Base-by-base conservation (phyloP, 1,140 invertebrate species). In the Brachionus rubens region DNA sequence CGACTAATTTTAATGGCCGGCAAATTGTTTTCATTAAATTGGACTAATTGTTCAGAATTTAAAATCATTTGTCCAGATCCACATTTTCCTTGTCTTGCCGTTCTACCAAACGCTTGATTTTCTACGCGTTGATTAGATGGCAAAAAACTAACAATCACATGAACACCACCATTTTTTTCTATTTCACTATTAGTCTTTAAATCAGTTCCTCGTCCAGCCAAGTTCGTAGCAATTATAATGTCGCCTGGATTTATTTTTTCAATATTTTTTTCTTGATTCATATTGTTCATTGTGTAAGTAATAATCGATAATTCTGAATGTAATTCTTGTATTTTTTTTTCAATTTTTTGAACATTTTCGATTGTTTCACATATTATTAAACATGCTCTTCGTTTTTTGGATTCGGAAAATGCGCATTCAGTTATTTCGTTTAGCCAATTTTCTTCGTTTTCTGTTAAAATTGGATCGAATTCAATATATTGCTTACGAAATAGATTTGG, bases 121-220 rank as follows among this genome's bases (percentile, higher is more conserved):
- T 83, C 80, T 5, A 85, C 78, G 28, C 84, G 76, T 10, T 65
- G 67, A 50, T 84, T 85, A 12, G 76, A 78, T 1, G 84, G 82
- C 26, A 84, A 76, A 76, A 81, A 84, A 10, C 81, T 79, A 0
- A 84, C 65, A 75, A 79, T 79, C 1, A 85, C 83, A 75, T 85
- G 84, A 3, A 85, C 75, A 5, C 84, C 84, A 46, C 83, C 83
- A 19, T 67, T 76, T 7, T 72, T 33, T 24, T 78, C 77, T 24
- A 85, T 68, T 5, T 78, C 77, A 10, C 77, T 1, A 7, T 79
- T 79, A 4, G 78, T 9, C 65, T 83, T 82, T 19, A 85, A 83
- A 50, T 85, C 82, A 0, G 83, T 84, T 2, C 84, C 84, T 41
- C 84, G 78, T 59, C 84, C 83, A 10, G 83, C 82, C 14, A 85